Conservation (phyloP, 2,888 invertebrate genomes). For the Melieria omissa region DNA sequence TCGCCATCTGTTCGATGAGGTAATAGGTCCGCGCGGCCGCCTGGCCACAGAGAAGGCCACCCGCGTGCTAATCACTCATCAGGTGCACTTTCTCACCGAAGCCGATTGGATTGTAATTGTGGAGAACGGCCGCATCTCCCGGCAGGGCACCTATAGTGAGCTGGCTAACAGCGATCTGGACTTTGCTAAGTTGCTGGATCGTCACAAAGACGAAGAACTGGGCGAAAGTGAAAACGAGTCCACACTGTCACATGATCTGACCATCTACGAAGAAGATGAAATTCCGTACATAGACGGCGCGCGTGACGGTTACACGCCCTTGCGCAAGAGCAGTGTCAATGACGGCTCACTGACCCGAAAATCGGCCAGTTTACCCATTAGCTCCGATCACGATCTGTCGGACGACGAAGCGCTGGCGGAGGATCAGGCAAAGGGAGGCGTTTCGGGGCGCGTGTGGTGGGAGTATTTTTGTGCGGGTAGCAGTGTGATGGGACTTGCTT, state of each 20-base stretch:
- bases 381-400: conserved; percentile 52
- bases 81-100: conserved; percentile 76
- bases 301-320: conserved; percentile 57
- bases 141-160: conserved; percentile 69
- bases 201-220: conserved; percentile 49
- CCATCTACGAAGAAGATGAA: conserved; percentile 61
- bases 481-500: conserved; percentile 65
- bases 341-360: conserved; percentile 52
- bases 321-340: conserved; percentile 54
- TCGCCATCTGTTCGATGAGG: conserved; percentile 79
- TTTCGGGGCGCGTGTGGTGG: conserved; percentile 65
- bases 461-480: conserved; percentile 69
- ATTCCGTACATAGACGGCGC: conserved; percentile 66
- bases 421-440: conserved; percentile 64
- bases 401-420: conserved; percentile 63
- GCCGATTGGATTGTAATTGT: conserved; percentile 74
- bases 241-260: conserved; percentile 38
- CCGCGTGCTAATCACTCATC: conserved; percentile 81
- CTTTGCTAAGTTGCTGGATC: conserved; percentile 69
- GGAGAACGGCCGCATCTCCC: conserved; percentile 69
- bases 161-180: conserved; percentile 68
- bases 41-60: conserved; percentile 71
- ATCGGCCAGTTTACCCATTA: conserved; percentile 55
- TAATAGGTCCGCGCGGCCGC: conserved; percentile 70
- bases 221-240: conserved; percentile 32